These are phyloP conservation scores for Seladonia tumulorum DNA, from an alignment of 2,888 invertebrate genomes.

Conservation along the genomic window DNA sequence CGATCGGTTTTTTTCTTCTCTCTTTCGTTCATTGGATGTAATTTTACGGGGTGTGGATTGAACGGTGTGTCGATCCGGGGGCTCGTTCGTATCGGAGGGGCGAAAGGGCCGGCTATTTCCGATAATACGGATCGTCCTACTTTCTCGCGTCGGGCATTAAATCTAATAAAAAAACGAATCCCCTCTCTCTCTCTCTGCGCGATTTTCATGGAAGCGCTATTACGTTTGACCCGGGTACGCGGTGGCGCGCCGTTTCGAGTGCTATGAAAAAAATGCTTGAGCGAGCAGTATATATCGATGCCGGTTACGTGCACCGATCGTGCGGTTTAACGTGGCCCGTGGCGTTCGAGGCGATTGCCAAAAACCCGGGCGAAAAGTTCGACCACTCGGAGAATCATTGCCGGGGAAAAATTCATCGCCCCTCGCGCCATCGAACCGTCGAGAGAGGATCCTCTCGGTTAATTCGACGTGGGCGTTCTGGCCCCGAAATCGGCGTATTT, in stretches of 20 bases:
- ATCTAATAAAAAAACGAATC: slow-evolving; percentile 49
- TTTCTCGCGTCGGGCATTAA: slow-evolving; percentile 49
- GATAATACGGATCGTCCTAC: slow-evolving; percentile 58
- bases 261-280: slow-evolving; percentile 1
- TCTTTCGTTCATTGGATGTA: slow-evolving; percentile 35
- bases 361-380: slow-evolving; percentile 50
- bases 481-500: slow-evolving; percentile 54
- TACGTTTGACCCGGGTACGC: slow-evolving; percentile 47
- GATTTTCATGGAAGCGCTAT: slow-evolving; percentile 50
- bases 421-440: slow-evolving; percentile 8
- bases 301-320: slow-evolving; percentile 30
- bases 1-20: slow-evolving; percentile 35
- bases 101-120: slow-evolving; percentile 50
- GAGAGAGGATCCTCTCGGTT: slow-evolving; percentile 59
- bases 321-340: slow-evolving; percentile 31
- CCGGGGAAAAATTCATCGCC: slow-evolving; percentile 55
- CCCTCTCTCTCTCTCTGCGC: slow-evolving; percentile 3
- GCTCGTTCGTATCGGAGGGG: slow-evolving; percentile 4
- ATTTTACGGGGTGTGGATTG: slow-evolving; percentile 51
- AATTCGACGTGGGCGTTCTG: slow-evolving; percentile 62
- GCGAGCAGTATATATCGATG: slow-evolving; percentile 33
- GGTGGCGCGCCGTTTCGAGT: neutral
- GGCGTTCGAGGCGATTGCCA: slow-evolving; percentile 64
- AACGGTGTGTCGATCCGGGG: slow-evolving; percentile 33
- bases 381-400: slow-evolving; percentile 58